Conservation (phyloP, 1,140 invertebrate species). For the Drosophila prosaltans region DNA sequence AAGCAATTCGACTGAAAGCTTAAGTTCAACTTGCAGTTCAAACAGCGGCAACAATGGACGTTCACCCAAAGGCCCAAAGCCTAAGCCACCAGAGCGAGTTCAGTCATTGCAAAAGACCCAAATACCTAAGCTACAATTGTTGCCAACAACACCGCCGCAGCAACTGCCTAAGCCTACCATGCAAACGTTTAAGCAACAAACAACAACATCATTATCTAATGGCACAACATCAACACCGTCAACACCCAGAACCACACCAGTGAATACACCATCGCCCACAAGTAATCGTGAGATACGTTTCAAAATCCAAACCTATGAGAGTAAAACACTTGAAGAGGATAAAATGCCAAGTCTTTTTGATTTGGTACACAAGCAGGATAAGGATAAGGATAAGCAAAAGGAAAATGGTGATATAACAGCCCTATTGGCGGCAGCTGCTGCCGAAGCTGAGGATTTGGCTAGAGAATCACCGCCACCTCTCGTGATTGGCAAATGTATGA, state of each 20-base stretch:
- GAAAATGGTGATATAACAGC: conserved; percentile 49
- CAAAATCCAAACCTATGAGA: conserved; percentile 81
- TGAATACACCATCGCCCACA: conserved; percentile 57
- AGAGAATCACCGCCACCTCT: conserved; percentile 67
- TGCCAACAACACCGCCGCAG: conserved; percentile 58
- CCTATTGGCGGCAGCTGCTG: conserved; percentile 60
- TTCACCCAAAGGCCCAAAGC: conserved; percentile 70
- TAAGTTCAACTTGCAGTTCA: conserved; percentile 45
- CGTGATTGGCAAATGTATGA: conserved; percentile 76
- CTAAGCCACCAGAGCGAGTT: conserved; percentile 78
- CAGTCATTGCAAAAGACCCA: conserved; percentile 74
- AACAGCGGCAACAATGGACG: conserved; percentile 49
- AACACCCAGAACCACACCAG: conserved; percentile 53
- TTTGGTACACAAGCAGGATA: conserved; percentile 86
- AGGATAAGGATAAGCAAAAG: conserved; percentile 12
- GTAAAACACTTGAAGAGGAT: conserved; percentile 65
- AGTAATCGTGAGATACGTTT: conserved; percentile 74
- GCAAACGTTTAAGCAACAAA: conserved; percentile 73
- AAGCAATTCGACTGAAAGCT: conserved; percentile 47
- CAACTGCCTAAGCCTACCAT: conserved; percentile 64
- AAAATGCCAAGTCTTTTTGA: conserved; percentile 87
- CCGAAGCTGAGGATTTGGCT: conserved; percentile 58
- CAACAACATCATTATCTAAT: neutral
- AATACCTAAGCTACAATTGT: conserved; percentile 69
- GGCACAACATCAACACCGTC: conserved; percentile 21